Conservation (phyloP, 2,113 vertebrate genomes). For the Osmerus eperlanus region DNA sequence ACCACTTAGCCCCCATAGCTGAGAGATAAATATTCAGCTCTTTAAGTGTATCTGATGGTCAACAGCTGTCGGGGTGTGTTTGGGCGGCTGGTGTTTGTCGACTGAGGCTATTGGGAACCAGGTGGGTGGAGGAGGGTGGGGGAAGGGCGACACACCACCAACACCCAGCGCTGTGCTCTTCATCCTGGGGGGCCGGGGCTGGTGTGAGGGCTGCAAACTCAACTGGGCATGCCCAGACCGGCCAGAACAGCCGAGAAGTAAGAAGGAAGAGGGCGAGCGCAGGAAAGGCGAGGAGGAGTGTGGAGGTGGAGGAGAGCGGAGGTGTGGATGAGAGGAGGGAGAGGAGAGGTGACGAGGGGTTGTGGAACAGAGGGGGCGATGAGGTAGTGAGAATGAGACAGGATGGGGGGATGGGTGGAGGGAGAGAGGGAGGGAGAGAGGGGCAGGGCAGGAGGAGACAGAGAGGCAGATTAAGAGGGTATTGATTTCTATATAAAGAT, state of each 20-base stretch:
- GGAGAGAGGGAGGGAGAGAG: slow-evolving; percentile 26
- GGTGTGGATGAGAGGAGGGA: background rate
- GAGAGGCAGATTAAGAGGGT: slow-evolving; percentile 64
- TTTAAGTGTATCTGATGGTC: background rate
- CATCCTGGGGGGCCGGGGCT: slow-evolving; percentile 5
- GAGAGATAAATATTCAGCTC: background rate
- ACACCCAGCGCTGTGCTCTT: background rate
- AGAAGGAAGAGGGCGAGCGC: slow-evolving; percentile 24
- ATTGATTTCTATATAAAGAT: slow-evolving; percentile 78
- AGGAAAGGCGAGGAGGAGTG: slow-evolving; percentile 17
- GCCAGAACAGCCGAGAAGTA: slow-evolving; percentile 20
- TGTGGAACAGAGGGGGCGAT: background rate
- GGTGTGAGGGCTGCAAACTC: slow-evolving; percentile 43
- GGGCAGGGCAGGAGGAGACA: slow-evolving; percentile 19
- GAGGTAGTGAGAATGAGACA: slow-evolving; percentile 21
- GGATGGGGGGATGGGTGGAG: slow-evolving; percentile 9
- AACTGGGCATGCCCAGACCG: slow-evolving; percentile 59
- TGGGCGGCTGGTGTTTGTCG: slow-evolving; percentile 11
- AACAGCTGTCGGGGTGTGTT: slow-evolving; percentile 11
- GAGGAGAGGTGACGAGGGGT: background rate
- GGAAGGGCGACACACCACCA: background rate
- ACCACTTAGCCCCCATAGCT: background rate
- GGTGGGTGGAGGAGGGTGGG: slow-evolving; percentile 1
- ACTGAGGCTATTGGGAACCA: background rate
- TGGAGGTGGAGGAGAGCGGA: slow-evolving; percentile 6